phyloP scores from a whole-genome alignment of 2,797 vertebrate species.

The Argentina silus region DNA sequence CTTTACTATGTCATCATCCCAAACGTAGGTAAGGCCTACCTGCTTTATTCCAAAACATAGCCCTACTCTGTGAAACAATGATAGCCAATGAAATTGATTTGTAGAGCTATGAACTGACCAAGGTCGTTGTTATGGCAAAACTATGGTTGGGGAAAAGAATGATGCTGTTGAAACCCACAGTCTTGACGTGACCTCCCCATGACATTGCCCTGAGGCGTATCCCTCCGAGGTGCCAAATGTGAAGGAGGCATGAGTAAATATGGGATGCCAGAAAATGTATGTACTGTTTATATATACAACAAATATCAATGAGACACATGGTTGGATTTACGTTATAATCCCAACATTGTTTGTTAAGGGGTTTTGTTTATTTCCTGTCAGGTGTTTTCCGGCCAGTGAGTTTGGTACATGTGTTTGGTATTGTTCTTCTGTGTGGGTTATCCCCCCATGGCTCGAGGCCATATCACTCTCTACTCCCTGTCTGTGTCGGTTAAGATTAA shows the following conservation, averaged over 20 bases:
- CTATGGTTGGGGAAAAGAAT: too few relatives aligned
- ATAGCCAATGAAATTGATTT: too few relatives aligned
- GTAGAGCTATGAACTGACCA: too few relatives aligned
- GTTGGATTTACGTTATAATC: slow-evolving; percentile 37
- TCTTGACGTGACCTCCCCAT: slow-evolving; percentile 28
- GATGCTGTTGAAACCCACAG: too few relatives aligned
- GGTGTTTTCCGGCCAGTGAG: slow-evolving; percentile 41
- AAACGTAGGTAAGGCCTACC: too few relatives aligned
- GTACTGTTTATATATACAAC: slow-evolving; percentile 44
- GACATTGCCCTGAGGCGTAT: slow-evolving; percentile 25
- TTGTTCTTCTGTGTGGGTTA: slow-evolving; percentile 48
- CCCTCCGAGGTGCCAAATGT: slow-evolving; percentile 33
- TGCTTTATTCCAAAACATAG: too few relatives aligned
- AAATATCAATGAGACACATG: slow-evolving; percentile 56
- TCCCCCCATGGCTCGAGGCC: slow-evolving; percentile 48
- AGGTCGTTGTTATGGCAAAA: too few relatives aligned
- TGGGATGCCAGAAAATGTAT: slow-evolving; percentile 46
- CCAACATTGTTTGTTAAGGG: slow-evolving; percentile 27
- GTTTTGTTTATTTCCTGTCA: slow-evolving; percentile 52
- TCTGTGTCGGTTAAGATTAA: slow-evolving; percentile 65
- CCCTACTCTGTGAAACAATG: too few relatives aligned
- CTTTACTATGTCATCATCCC: too few relatives aligned
- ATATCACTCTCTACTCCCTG: slow-evolving; percentile 53
- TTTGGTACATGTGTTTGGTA: slow-evolving; percentile 26
- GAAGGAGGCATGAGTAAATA: slow-evolving; percentile 58